Evolutionary conservation across 2,113 vertebrate genomes (phyloP).

Genomic region (Lophius piscatorius): DNA sequence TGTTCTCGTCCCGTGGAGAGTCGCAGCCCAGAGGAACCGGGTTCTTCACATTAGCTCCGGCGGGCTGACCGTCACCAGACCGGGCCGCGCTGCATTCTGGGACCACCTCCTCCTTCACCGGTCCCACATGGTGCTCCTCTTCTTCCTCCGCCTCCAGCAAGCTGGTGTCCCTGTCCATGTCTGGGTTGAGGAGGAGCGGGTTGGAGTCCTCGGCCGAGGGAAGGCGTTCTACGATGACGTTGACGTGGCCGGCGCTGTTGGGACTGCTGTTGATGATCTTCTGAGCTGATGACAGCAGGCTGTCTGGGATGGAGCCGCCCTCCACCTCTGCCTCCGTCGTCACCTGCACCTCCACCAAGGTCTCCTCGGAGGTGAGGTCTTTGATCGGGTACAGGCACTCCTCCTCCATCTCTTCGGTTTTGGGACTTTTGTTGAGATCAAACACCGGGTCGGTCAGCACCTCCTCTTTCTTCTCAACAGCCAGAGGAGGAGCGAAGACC

Average conservation of each 20-base stretch:
- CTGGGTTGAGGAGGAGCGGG: constrained; percentile 83
- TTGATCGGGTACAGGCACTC: constrained; percentile 65
- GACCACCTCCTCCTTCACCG: constrained; percentile 76
- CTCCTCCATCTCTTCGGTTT: constrained; percentile 57
- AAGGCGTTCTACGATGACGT: constrained; percentile 97
- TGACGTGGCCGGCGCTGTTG: constrained; percentile 91
- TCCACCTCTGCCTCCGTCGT: constrained; percentile 82
- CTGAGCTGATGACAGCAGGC: constrained; percentile 93
- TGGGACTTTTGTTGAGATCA: constrained; percentile 55
- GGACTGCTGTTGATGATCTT: constrained; percentile 94
- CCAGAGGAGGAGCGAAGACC: constrained; percentile 76
- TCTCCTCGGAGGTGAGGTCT: constrained; percentile 74
- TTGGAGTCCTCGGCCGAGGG: constrained; percentile 89
- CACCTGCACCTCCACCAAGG: constrained; percentile 82
- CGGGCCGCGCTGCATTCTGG: constrained; percentile 80
- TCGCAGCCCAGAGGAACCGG: constrained; percentile 25
- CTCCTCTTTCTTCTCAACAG: constrained; percentile 49
- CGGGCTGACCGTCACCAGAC: constrained; percentile 66
- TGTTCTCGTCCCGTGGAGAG: constrained; percentile 83
- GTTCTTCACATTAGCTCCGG: constrained; percentile 17
- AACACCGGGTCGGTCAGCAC: constrained; percentile 21
- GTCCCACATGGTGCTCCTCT: background rate
- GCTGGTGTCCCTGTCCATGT: constrained; percentile 78
- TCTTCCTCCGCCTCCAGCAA: constrained; percentile 53
- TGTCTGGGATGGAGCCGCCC: constrained; percentile 78